Evolutionary conservation across 2,797 vertebrate genomes (phyloP), one percentile per base, ranked within the genome.

Genomic region (Phalanger gymnotis): DNA sequence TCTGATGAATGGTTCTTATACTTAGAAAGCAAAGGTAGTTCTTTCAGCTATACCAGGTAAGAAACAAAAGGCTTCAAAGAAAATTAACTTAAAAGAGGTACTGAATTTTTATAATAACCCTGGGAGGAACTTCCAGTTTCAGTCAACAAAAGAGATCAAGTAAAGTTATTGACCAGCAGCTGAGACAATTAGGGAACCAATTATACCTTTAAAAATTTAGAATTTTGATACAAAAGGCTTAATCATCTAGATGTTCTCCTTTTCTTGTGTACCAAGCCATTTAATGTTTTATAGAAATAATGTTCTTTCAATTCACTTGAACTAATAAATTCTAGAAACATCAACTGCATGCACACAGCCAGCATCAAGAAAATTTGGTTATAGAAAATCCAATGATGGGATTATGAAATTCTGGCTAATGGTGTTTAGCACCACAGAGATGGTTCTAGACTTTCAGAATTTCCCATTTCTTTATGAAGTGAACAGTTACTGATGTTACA

Each of bases 241-340:
- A 98, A 98, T 97, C 97, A 97, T 53, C 95, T 98, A 98, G 94
- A 98, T 96, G 90, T 98, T 98, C 98, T 97, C 97, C 94, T 96
- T 97, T 73, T 94, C 94, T 93, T 97, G 97, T 54, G 90, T 89
- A 94, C 94, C 96, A 96, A 57, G 57, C 96, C 96, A 93, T 97
- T 98, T 98, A 98, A 97, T 97, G 56, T 93, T 92, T 97, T 93
- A 96, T 54, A 96, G 93, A 97, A 98, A 97, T 97, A 97, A 98
- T 97, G 97, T 94, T 97, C 96, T 97, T 97, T 53, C 95, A 93
- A 96, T 97, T 94, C 89, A 73, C 73, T 58, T 94, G 93, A 97
- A 95, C 87, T 61, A 0, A 53, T 95, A 97, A 98, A 97, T 98
- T 61, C 95, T 0, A 94, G 95, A 97, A 97, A 97, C 97, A 91